Conservation (phyloP, 2,888 invertebrate species). For the Athalia cordata region DNA sequence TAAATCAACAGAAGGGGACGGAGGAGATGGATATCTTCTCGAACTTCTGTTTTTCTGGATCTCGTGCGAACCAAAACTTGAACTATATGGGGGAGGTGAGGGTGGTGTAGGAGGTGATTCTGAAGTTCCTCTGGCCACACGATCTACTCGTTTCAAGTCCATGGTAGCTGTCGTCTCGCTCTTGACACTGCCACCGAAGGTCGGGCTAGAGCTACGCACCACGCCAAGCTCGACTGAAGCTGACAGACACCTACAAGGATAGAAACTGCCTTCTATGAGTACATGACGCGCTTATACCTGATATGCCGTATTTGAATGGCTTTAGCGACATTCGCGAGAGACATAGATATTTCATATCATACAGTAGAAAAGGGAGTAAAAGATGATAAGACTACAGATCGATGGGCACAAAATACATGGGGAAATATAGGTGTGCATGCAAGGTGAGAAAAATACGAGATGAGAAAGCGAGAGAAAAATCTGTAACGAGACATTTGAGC, state of each 20-base stretch:
- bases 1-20: conserved; percentile 38
- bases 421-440: too few relatives aligned
- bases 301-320: conserved; percentile 64
- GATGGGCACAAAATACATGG: too few relatives aligned
- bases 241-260: conserved; percentile 81
- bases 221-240: conserved; percentile 77
- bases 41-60: conserved; percentile 20
- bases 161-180: conserved; percentile 63
- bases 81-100: conserved; percentile 66
- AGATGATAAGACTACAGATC: too few relatives aligned
- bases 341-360: conserved; percentile 58
- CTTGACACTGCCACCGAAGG: too few relatives aligned
- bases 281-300: conserved; percentile 59
- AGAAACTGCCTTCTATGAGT: conserved; percentile 81
- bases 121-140: conserved; percentile 68
- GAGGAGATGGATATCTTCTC: conserved; percentile 37
- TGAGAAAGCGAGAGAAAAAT: not conserved
- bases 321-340: conserved; percentile 57
- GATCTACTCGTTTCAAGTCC: conserved; percentile 76
- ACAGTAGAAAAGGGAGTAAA: conserved; percentile 50
- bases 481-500: too few relatives aligned
- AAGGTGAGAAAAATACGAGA: not conserved
- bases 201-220: conserved; percentile 69
- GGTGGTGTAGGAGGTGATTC: conserved; percentile 65
- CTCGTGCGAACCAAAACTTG: conserved; percentile 54